A percentile compares a stretch with the other conserved stretches of the same genome.
Conservation (phyloP, 2,113 vertebrate species). For the Psammodynastes pulverulentus region DNA sequence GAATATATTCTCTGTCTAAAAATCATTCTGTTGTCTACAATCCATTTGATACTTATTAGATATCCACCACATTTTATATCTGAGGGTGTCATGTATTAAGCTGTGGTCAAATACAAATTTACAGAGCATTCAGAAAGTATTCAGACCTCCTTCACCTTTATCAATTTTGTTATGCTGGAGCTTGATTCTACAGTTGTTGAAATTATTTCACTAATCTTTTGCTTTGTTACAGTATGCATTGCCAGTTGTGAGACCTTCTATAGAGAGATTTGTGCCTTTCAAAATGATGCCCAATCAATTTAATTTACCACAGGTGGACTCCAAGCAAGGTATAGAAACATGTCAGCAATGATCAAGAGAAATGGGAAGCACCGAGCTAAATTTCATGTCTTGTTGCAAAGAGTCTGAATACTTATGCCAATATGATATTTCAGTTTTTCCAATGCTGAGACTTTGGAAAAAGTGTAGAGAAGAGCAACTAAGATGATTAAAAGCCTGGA, state of each 20-base stretch:
- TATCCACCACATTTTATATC: background rate
- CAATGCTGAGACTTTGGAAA: background rate
- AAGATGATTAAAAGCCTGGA: background rate
- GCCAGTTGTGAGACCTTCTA: background rate
- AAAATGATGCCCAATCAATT: background rate
- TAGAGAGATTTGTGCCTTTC: background rate
- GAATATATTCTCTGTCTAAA: background rate
- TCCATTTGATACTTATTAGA: background rate
- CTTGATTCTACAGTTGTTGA: background rate
- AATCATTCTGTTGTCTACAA: background rate
- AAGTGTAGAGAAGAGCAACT: background rate
- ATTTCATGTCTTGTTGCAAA: background rate
- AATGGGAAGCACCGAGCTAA: background rate
- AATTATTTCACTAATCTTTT: background rate
- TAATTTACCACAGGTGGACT: background rate
- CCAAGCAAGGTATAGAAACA: background rate
- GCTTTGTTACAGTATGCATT: background rate
- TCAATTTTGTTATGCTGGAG: background rate
- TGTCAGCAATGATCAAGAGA: background rate
- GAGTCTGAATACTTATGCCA: background rate
- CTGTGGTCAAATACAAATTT: background rate
- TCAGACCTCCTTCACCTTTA: background rate
- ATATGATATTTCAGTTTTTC: too few relatives aligned
- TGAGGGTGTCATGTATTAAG: background rate
- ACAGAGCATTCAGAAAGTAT: background rate